phyloP scores from a whole-genome alignment of 1,140 invertebrate genomes.

The Aphidius ervi region DNA sequence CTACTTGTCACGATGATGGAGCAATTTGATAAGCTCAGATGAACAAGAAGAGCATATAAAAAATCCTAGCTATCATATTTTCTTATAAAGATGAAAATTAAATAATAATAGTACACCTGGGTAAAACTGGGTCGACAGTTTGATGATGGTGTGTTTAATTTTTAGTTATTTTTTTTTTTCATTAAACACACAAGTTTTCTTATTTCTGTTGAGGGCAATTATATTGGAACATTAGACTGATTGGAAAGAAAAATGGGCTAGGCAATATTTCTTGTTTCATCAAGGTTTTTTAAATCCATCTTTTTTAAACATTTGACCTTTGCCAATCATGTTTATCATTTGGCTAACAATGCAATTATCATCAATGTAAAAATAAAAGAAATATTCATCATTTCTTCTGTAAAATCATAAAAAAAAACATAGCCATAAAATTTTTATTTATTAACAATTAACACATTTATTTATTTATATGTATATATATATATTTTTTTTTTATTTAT shows the following conservation, averaged over 20 bases:
- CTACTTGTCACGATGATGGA: conserved; percentile 14
- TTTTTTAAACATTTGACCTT: conserved; percentile 19
- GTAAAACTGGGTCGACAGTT: conserved; percentile 4
- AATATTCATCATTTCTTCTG: too few relatives aligned
- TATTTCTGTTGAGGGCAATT: conserved; percentile 21
- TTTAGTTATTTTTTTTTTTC: conserved; percentile 7
- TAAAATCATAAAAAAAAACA: too few relatives aligned
- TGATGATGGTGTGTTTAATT: conserved; percentile 3
- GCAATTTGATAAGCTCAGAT: conserved; percentile 4
- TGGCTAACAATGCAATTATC: too few relatives aligned
- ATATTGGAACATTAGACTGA: conserved; percentile 53
- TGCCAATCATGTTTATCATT: background rate
- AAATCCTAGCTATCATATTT: too few relatives aligned
- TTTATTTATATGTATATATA: background rate
- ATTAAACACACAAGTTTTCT: conserved; percentile 2
- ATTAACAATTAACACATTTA: background rate
- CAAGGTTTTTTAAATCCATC: conserved; percentile 6
- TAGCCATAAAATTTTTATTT: background rate
- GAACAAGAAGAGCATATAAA: conserved; percentile 8
- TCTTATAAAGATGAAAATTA: background rate
- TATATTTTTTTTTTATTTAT: conserved; percentile 5
- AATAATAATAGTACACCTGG: background rate
- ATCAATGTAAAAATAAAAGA: too few relatives aligned
- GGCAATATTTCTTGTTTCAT: conserved; percentile 30
- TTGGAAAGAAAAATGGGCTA: conserved; percentile 44